phyloP scores from a whole-genome alignment of 1,140 invertebrate species.

The Ericerus pela region DNA sequence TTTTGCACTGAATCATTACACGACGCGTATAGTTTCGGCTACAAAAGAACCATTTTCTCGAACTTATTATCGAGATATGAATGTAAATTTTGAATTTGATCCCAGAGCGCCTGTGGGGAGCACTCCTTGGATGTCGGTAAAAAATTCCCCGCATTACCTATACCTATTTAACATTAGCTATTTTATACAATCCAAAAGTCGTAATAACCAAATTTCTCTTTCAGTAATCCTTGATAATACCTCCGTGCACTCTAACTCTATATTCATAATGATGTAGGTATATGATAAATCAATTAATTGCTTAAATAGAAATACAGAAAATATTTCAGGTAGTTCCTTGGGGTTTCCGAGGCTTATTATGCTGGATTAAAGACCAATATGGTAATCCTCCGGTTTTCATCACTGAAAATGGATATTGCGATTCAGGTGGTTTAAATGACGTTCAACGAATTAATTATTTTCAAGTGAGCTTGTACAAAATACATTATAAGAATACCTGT shows the following conservation, averaged over 20 bases:
- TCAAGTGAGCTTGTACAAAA: neutral
- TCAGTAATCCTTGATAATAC: neutral
- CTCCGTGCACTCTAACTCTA: neutral
- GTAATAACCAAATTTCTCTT: neutral
- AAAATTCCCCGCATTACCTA: neutral
- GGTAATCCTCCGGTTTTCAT: slow-evolving; percentile 38
- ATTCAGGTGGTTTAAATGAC: slow-evolving; percentile 33
- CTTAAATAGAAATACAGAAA: neutral
- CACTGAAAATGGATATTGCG: slow-evolving; percentile 43
- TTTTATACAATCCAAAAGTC: neutral
- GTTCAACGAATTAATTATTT: slow-evolving; percentile 35
- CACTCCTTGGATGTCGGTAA: slow-evolving; percentile 18
- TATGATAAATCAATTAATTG: neutral
- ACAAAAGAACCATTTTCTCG: slow-evolving; percentile 3
- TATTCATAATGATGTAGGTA: neutral
- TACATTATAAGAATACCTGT: neutral
- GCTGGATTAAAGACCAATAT: slow-evolving; percentile 39
- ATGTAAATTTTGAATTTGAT: slow-evolving; percentile 14
- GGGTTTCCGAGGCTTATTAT: slow-evolving; percentile 41
- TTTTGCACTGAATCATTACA: slow-evolving; percentile 33
- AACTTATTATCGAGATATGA: slow-evolving; percentile 16
- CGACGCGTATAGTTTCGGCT: slow-evolving; percentile 17
- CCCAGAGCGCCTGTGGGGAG: slow-evolving; percentile 7
- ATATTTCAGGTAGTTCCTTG: slow-evolving; percentile 36
- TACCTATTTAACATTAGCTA: neutral